These are phyloP conservation scores for Rhingia rostrata DNA, from an alignment of 2,888 invertebrate species.

Conservation along the genomic window DNA sequence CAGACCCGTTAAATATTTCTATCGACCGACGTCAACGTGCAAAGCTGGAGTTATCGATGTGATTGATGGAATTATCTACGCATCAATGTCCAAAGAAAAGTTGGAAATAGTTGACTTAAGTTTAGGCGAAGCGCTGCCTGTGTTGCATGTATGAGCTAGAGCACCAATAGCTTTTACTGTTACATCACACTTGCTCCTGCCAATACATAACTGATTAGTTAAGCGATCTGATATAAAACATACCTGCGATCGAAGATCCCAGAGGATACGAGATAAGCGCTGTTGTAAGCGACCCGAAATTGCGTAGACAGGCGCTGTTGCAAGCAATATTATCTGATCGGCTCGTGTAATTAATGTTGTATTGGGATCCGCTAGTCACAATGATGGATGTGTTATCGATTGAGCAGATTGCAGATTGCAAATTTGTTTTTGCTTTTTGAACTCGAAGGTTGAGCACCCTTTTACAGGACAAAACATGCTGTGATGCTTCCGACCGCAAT, in stretches of 20 bases:
- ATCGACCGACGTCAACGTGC: conserved; percentile 3
- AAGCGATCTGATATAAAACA: conserved; percentile 47
- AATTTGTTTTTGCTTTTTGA: no score
- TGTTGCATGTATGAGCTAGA: conserved; percentile 2
- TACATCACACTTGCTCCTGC: conserved; percentile 32
- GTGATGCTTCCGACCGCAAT: conserved; percentile 26
- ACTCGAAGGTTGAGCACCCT: not conserved
- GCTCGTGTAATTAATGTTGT: not conserved
- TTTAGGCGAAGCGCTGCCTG: conserved; percentile 32
- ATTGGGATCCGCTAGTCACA: not conserved
- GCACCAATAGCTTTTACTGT: conserved; percentile 53
- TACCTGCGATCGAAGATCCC: conserved; percentile 58
- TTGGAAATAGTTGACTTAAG: not conserved
- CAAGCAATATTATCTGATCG: conserved; percentile 28
- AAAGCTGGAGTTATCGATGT: conserved; percentile 33
- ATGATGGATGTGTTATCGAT: no score
- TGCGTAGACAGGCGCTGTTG: conserved; percentile 40
- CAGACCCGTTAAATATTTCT: conserved; percentile 24
- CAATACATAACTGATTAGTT: conserved; percentile 26
- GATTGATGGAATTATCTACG: conserved; percentile 5
- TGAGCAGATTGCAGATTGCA: no score
- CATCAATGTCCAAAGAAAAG: not conserved
- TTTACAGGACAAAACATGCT: conserved; percentile 13
- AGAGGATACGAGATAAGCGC: no score
- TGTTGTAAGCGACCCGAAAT: conserved; percentile 22